Evolutionary conservation across 2,113 vertebrate genomes (phyloP), one percentile per base, ranked within the genome.

Genomic region (Bujurquina vittata): DNA sequence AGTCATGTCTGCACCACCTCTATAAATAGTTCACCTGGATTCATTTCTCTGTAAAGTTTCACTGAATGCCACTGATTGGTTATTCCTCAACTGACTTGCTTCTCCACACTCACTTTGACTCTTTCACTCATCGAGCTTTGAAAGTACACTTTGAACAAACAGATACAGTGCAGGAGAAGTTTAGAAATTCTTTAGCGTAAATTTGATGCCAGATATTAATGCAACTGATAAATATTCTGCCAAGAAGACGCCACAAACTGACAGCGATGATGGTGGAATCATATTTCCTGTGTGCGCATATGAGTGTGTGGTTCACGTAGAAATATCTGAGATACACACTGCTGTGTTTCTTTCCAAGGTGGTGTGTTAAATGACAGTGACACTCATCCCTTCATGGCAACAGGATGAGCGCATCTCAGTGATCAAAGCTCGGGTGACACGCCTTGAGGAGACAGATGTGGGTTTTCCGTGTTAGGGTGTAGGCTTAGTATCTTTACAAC

Each of bases 321-420:
- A 67, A 29, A 77, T 61, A 73, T 84, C 17, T 84, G 55, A 49
- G 79, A 83, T 69, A 17, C 26, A 58, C 40, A 2, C 35, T 17
- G 75, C 35, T 56, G 67, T 23, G 57, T 82, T 37, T 76, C 54
- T 82, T 80, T 62, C 46, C 65, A 17, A 62, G 46, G 40, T 20
- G 87, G 87, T 92, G 91, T 90, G 87, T 86, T 88, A 92, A 94
- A 93, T 92, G 93, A 88, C 84, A 84, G 49, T 94, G 93, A 94
- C 94, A 93, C 65, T 93, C 91, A 93, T 95, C 93, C 92, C 87
- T 88, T 84, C 83, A 56, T 65, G 40, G 78, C 83, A 79, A 92
- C 88, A 79, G 89, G 81, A 88, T 88, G 87, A 91, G 82, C 72
- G 37, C 90, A 88, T 86, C 81, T 65, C 43, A 1, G 1, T 86